phyloP scores from a whole-genome alignment of 2,888 invertebrate species.

The Orthonychiurus folsomi region DNA sequence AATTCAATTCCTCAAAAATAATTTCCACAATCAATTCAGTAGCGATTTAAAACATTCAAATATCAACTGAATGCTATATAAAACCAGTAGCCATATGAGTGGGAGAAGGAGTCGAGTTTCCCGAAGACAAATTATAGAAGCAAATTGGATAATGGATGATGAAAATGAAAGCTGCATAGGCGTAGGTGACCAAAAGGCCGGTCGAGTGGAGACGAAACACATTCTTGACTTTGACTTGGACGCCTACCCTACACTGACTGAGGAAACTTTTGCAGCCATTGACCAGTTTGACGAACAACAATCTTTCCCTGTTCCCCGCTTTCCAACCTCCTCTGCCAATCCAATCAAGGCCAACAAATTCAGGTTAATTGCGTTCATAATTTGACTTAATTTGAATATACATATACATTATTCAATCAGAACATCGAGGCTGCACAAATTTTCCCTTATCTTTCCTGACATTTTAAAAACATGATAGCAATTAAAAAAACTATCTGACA shows the following conservation, averaged over 20 bases:
- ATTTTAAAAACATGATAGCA: too few species aligned
- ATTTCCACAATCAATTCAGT: background rate
- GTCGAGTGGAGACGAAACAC: background rate
- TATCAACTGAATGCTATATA: background rate
- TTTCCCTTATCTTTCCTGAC: too few species aligned
- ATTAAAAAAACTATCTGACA: too few species aligned
- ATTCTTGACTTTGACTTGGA: background rate
- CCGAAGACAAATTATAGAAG: conserved; percentile 36
- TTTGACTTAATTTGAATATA: background rate
- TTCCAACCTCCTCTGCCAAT: too few species aligned
- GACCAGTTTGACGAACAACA: conserved; percentile 3
- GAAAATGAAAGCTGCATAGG: background rate
- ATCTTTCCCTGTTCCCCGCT: background rate
- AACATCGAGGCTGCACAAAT: too few species aligned
- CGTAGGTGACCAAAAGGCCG: background rate
- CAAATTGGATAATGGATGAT: conserved; percentile 16
- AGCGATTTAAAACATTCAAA: background rate
- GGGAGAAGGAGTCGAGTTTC: conserved; percentile 39
- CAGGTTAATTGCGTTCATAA: background rate
- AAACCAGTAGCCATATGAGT: conserved; percentile 9
- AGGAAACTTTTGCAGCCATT: conserved; percentile 4
- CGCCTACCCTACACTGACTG: background rate
- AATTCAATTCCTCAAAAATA: background rate
- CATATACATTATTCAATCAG: background rate
- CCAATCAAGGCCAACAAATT: background rate